phyloP scores from a whole-genome alignment of 1,140 invertebrate species.

The Rhizoglyphus robini region DNA sequence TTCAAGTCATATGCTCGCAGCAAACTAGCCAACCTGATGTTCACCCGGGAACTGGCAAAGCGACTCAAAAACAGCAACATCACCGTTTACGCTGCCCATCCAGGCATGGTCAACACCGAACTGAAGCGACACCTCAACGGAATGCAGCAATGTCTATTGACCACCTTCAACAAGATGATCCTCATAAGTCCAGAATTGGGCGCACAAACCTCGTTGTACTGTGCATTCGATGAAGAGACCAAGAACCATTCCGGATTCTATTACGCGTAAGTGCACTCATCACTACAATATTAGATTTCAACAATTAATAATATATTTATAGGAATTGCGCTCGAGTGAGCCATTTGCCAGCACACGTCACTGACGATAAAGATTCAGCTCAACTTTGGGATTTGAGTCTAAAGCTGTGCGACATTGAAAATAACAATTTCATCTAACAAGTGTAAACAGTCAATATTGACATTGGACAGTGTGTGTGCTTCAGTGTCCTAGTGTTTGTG shows the following conservation, averaged over 20 bases:
- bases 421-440: background rate
- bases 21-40: constrained; percentile 80
- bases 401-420: constrained; percentile 6
- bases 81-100: constrained; percentile 30
- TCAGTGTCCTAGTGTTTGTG: too few relatives aligned
- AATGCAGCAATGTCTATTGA: constrained; percentile 40
- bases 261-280: constrained; percentile 1
- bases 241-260: background rate
- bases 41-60: constrained; percentile 60
- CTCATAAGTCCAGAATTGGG: constrained; percentile 55
- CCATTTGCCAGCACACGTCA: constrained; percentile 29
- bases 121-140: constrained; percentile 25
- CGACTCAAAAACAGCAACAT: constrained; percentile 35
- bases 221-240: constrained; percentile 42
- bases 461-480: too few relatives aligned
- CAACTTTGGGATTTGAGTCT: constrained; percentile 55
- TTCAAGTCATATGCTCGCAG: constrained; percentile 59
- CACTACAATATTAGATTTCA: background rate
- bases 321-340: constrained; percentile 4
- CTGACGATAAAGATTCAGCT: constrained; percentile 39
- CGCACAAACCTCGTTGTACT: constrained; percentile 55
- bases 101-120: constrained; percentile 33
- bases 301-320: background rate
- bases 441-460: background rate
- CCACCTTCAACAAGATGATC: constrained; percentile 58